A percentile compares a stretch with the other conserved stretches of the same genome.
phyloP scores from a whole-genome alignment of 2,797 vertebrate species.

The Rhabdomys pumilio region DNA sequence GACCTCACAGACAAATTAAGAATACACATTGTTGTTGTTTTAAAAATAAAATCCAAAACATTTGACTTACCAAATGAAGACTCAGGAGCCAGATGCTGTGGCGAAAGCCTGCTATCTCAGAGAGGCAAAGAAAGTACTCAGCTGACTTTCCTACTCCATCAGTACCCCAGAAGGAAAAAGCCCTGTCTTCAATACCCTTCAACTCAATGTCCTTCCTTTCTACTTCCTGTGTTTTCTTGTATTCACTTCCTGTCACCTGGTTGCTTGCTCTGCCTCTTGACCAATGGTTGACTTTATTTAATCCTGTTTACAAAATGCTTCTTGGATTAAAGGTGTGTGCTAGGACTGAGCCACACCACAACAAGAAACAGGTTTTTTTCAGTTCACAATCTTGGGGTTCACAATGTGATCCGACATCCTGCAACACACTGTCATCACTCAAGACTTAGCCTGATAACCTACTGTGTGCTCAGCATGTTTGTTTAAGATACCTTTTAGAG shows the following conservation, averaged over 20 bases:
- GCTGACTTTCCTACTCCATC: neutral
- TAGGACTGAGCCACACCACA: neutral
- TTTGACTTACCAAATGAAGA: neutral
- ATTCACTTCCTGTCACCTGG: neutral
- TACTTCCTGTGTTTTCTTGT: neutral
- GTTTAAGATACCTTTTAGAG: neutral
- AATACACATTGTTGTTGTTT: neutral
- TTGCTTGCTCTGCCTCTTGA: neutral
- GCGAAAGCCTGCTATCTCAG: neutral
- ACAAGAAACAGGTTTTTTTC: neutral
- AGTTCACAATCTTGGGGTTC: neutral
- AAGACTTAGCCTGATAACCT: neutral
- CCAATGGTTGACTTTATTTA: neutral
- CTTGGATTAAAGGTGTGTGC: neutral
- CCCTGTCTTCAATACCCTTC: neutral
- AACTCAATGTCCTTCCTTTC: neutral
- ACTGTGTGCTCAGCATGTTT: neutral
- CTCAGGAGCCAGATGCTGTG: neutral
- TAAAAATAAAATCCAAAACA: neutral
- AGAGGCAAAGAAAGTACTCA: neutral
- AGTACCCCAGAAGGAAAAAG: neutral
- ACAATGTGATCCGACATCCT: neutral
- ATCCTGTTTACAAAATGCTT: neutral
- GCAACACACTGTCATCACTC: neutral
- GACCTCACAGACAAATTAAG: neutral